Conservation (phyloP, 37 sponge, comb jelly and placozoan species). For the Chondrosia reniformis region DNA sequence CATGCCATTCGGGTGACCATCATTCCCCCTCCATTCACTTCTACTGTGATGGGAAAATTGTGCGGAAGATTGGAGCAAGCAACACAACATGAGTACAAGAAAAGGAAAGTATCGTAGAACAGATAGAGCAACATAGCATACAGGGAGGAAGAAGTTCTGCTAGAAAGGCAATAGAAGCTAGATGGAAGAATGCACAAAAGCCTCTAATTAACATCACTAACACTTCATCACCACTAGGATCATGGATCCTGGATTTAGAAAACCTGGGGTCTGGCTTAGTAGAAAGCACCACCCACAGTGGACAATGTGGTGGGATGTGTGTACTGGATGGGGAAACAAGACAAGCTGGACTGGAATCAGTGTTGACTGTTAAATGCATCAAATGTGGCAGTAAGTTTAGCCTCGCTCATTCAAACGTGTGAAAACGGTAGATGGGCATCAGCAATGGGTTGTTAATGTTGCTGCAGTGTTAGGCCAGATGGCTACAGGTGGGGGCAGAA, state of each 20-base stretch:
- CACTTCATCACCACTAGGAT: neutral
- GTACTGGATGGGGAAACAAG: neutral
- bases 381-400: constrained; percentile 14
- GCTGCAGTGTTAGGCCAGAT: neutral
- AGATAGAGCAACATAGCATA: too few species aligned
- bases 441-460: neutral
- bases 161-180: neutral
- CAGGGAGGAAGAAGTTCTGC: neutral
- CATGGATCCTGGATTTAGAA: neutral
- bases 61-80: too few species aligned
- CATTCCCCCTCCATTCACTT: too few species aligned
- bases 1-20: too few species aligned
- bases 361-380: neutral
- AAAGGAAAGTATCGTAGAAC: constrained; percentile 1
- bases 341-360: neutral
- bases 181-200: neutral
- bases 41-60: too few species aligned
- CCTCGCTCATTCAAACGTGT: neutral
- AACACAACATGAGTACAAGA: too few species aligned
- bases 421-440: constrained; percentile 1
- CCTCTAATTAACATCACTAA: neutral
- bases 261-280: constrained; percentile 7
- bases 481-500: neutral
- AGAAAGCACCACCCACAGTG: neutral
- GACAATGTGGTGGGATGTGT: constrained; percentile 4